Conservation (phyloP, 2,797 vertebrate species). For the Aratinga solstitialis region DNA sequence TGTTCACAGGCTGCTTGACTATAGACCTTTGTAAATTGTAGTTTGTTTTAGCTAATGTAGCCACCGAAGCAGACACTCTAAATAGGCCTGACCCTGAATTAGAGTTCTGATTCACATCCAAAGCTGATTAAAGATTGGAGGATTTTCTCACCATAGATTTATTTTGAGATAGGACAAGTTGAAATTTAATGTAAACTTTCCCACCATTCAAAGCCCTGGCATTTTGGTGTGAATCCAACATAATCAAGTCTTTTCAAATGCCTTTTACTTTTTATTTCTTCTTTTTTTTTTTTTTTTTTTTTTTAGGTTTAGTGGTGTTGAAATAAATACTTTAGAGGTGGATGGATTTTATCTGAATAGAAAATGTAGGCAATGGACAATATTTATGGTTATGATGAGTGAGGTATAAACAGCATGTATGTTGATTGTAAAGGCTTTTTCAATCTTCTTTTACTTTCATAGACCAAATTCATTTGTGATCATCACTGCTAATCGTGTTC, state of each 20-base stretch:
- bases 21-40: neutral
- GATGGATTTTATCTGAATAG: neutral
- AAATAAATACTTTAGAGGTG: constrained; percentile 21
- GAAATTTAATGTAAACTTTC: neutral
- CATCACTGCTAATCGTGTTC: constrained; percentile 94
- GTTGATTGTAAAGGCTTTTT: neutral
- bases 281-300: neutral
- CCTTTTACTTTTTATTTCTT: neutral
- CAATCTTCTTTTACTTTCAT: neutral
- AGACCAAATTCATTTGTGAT: constrained; percentile 97
- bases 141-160: neutral
- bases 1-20: constrained; percentile 21
- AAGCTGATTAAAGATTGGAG: neutral
- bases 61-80: constrained; percentile 40
- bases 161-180: neutral
- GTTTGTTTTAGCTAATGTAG: constrained; percentile 42
- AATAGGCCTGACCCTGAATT: constrained; percentile 6
- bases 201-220: neutral
- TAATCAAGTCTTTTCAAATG: neutral
- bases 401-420: neutral
- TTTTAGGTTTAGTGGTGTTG: constrained; percentile 11
- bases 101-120: constrained; percentile 20
- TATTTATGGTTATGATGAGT: neutral
- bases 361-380: neutral
- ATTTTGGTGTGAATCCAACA: neutral